Percentiles rank a stretch among this genome's conserved stretches.
These are phyloP conservation scores for Panzeria rudis DNA, from an alignment of 2,888 invertebrate species.

Conservation along the genomic window DNA sequence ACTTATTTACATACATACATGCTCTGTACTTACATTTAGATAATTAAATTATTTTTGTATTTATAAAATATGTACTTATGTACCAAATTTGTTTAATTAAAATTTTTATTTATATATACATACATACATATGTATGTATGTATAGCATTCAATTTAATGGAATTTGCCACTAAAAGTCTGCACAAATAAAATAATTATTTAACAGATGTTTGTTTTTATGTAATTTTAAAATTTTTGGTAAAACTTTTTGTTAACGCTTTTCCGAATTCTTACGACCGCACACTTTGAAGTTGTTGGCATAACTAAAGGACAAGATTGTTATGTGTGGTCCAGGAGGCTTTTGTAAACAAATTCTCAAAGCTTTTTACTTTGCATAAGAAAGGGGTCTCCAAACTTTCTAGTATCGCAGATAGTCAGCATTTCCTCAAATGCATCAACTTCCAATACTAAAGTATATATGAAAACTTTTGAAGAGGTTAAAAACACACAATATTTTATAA, in stretches of 20 bases:
- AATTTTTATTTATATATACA: too few relatives aligned
- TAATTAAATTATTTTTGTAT: too few relatives aligned
- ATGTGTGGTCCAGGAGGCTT: slow-evolving; percentile 37
- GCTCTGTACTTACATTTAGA: too few relatives aligned
- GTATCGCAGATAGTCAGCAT: neutral
- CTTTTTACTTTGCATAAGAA: slow-evolving; percentile 14
- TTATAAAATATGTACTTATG: too few relatives aligned
- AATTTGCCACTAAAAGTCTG: neutral
- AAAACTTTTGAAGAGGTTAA: too few relatives aligned
- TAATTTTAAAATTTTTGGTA: neutral
- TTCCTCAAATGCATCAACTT: too few relatives aligned
- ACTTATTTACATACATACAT: too few relatives aligned
- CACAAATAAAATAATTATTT: slow-evolving; percentile 1
- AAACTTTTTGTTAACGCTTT: slow-evolving; percentile 1
- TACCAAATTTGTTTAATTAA: too few relatives aligned
- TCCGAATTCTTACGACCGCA: slow-evolving; percentile 23
- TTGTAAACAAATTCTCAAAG: slow-evolving; percentile 32
- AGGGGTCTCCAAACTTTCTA: neutral
- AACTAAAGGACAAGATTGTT: slow-evolving; percentile 53
- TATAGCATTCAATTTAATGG: neutral
- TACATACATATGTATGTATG: neutral
- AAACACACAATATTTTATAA: too few relatives aligned
- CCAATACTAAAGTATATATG: too few relatives aligned
- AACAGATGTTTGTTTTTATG: slow-evolving; percentile 47
- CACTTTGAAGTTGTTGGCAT: slow-evolving; percentile 44